Evolutionary conservation across 2,888 invertebrate genomes (phyloP), one percentile per base, ranked within the genome.

Genomic region (Agelastica alni): DNA sequence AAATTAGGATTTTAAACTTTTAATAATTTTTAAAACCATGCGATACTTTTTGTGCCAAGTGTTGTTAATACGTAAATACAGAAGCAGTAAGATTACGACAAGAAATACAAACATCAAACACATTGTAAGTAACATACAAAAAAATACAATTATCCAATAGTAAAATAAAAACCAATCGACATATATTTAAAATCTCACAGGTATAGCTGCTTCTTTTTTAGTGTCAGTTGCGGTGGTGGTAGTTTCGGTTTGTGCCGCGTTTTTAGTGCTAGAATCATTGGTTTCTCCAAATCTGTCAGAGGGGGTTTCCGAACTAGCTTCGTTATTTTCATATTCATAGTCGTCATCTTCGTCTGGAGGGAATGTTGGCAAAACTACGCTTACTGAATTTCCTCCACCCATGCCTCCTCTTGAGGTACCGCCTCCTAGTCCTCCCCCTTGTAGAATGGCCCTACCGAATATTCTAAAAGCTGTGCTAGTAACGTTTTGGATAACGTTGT

Each of bases 401-500:
- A 70, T 77, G 53, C 77, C 72, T 43, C 76, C 74, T n/a, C n/a
- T n/a, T n/a, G n/a, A n/a, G n/a, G n/a, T n/a, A 30, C 78, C 78
- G 39, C 80, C 80, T 58, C 79, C 79, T 54, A 87, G 79, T 71
- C 84, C 82, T 57, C 81, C 81, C 56, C 70, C 72, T 60, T 84
- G 81, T 61, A 89, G 81, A 64, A 92, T 79, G 56, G 86, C 81
- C 31, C 91, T 87, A 41, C 91, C 91, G 71, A 92, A 83, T 59
- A 87, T 82, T 70, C 88, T 85, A 77, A 92, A 84, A 70, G 91
- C 78, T 75, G 83, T 81, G 74, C 85, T 82, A 61, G 86, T 85
- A 73, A 89, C 82, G 77, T 84, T 82, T 81, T 88, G 88, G 76
- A 90, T 85, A 76, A 87, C 87, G 77, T 85, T 82, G 81, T 89